phyloP scores from a whole-genome alignment of 2,888 invertebrate species.

The Drosophila aldrichi region DNA sequence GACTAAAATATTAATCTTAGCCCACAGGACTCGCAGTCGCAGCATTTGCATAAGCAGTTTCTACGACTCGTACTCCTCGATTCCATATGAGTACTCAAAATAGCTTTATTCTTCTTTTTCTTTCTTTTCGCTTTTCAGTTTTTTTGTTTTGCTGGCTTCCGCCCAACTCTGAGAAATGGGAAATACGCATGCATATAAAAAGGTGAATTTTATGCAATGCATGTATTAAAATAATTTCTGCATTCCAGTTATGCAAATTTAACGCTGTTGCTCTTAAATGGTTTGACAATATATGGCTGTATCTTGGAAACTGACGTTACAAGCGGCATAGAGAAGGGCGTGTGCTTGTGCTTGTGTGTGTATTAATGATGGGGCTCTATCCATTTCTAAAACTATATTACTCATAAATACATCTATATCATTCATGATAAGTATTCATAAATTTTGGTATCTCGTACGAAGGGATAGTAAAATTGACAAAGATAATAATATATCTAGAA shows the following conservation, averaged over 20 bases:
- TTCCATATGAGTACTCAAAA: conserved; percentile 10
- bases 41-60: conserved; percentile 63
- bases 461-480: background rate
- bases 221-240: conserved; percentile 67
- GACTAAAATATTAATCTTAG: conserved; percentile 78
- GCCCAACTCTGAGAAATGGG: conserved; percentile 29
- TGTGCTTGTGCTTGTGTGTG: background rate
- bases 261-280: conserved; percentile 35
- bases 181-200: conserved; percentile 65
- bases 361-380: background rate
- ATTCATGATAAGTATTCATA: background rate
- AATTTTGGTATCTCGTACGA: background rate
- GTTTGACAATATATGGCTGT: conserved; percentile 3
- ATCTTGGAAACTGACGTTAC: background rate
- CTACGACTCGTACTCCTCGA: background rate
- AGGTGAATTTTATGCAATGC: conserved; percentile 67
- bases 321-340: background rate
- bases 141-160: conserved; percentile 15
- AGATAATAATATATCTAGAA: background rate
- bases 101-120: conserved; percentile 2
- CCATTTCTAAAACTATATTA: no score
- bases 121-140: background rate
- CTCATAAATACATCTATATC: no score
- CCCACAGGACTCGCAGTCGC: conserved; percentile 29
- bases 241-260: conserved; percentile 68